phyloP scores from a whole-genome alignment of 1,140 invertebrate species.

The Apolygus lucorum region DNA sequence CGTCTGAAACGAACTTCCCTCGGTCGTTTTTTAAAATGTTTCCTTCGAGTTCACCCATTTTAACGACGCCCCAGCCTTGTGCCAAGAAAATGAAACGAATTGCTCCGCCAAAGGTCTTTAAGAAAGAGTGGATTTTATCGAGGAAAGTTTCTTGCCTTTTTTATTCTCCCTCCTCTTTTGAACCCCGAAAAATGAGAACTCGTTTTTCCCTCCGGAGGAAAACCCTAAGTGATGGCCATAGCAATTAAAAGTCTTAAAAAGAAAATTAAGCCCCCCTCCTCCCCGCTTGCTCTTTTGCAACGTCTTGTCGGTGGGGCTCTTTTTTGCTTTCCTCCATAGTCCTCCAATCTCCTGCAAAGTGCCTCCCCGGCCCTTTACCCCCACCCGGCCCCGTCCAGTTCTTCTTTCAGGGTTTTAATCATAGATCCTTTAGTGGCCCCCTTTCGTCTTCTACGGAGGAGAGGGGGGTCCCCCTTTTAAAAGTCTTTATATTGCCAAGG shows the following conservation, averaged over 20 bases:
- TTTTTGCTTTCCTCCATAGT: background rate
- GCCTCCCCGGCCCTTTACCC: background rate
- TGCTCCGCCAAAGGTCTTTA: no score
- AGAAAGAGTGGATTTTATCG: no score
- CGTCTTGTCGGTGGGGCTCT: background rate
- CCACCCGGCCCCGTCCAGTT: background rate
- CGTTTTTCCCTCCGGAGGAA: background rate
- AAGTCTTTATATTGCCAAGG: conserved; percentile 17
- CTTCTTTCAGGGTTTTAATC: conserved; percentile 18
- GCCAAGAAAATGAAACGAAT: no score
- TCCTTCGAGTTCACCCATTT: no score
- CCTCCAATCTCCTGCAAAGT: background rate
- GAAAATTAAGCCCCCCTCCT: conserved; percentile 35
- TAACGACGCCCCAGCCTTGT: no score
- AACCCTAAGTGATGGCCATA: conserved; percentile 33
- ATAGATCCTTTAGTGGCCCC: conserved; percentile 14
- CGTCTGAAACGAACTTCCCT: no score
- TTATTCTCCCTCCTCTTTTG: background rate
- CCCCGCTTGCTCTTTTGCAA: conserved; percentile 7
- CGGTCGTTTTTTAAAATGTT: no score
- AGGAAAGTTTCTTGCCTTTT: no score
- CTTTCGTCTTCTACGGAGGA: no score
- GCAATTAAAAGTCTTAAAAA: conserved; percentile 38
- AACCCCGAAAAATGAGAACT: background rate
- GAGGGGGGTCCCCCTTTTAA: conserved; percentile 14